Percentiles rank a stretch among this genome's conserved stretches.
Evolutionary conservation across 2,888 invertebrate species (phyloP).

Genomic region (Ectobius pallidus): DNA sequence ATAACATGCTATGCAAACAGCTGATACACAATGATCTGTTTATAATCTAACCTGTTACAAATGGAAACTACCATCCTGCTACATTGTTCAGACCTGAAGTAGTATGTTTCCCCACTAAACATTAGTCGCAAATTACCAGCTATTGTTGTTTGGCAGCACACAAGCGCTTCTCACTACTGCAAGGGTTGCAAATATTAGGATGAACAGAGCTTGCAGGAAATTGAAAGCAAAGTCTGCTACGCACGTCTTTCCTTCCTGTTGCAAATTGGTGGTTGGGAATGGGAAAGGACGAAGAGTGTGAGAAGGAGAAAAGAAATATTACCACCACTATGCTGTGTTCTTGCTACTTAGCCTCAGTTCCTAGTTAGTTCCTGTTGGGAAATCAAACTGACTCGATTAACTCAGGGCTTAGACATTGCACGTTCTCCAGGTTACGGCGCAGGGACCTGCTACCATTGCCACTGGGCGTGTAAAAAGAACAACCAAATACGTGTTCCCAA

Average conservation of each 20-base stretch:
- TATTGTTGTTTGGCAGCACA: not conserved
- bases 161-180: not conserved
- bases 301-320: constrained; percentile 8
- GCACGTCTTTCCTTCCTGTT: constrained; percentile 10
- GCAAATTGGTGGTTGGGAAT: not conserved
- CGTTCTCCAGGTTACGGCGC: not conserved
- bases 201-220: not conserved
- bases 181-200: not conserved
- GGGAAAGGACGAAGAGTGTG: not conserved
- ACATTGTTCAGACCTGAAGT: too few relatives aligned
- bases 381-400: constrained; percentile 18
- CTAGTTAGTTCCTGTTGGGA: constrained; percentile 11
- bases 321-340: not conserved
- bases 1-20: too few relatives aligned
- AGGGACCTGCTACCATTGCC: not conserved
- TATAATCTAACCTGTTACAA: too few relatives aligned
- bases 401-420: not conserved
- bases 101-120: not conserved
- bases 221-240: not conserved
- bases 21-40: too few relatives aligned
- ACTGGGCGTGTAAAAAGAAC: not conserved
- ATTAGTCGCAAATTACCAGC: not conserved
- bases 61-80: too few relatives aligned
- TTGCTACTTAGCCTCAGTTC: not conserved
- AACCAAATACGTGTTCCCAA: too few relatives aligned